Base-by-base conservation (phyloP, 2,113 vertebrate species). In the Nothocercus nigrocapillus region DNA sequence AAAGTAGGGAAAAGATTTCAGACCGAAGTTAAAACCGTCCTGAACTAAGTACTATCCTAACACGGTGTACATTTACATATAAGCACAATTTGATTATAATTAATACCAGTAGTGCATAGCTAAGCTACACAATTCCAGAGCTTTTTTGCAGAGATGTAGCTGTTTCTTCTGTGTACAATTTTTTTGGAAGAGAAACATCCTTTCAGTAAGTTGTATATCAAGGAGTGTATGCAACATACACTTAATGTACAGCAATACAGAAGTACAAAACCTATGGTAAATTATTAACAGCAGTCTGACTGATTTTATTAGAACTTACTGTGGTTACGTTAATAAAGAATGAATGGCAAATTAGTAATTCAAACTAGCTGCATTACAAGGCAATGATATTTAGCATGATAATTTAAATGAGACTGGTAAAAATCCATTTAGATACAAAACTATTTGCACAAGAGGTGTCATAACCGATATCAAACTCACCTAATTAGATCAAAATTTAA, bases 251-350 rank as follows among this genome's bases (percentile, higher is more conserved):
- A 14, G 12, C 28, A 25, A 62, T 19, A 44, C 1, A 25, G 36
- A 87, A 58, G 36, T 34, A 27, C 3, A 14, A 70, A 89, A 90
- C 19, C 51, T 73, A 45, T 8, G 63, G 56, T 45, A 88, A 88
- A 92, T 84, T 36, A 62, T 5, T 90, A 68, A 25, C 73, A 85
- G 89, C 88, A 94, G 73, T 61, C 67, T 85, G 77, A 92, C 47
- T 93, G 85, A 79, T 77, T 88, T 89, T 84, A 88, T 95, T 93
- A 81, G 25, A 86, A 82, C 53, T 54, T 68, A 27, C 30, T 72
- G 54, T 62, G 49, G 77, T 90, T 89, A 90, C 38, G 24, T 89
- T 95, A 89, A 96, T 84, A 85, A 94, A 86, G 91, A 94, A 82
- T 78, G 85, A 93, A 77, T 56, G 21, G 47, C 54, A 81, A 87